Evolutionary conservation across 2,113 vertebrate genomes (phyloP), one percentile per base, ranked within the genome.

Genomic region (Turnix velox): DNA sequence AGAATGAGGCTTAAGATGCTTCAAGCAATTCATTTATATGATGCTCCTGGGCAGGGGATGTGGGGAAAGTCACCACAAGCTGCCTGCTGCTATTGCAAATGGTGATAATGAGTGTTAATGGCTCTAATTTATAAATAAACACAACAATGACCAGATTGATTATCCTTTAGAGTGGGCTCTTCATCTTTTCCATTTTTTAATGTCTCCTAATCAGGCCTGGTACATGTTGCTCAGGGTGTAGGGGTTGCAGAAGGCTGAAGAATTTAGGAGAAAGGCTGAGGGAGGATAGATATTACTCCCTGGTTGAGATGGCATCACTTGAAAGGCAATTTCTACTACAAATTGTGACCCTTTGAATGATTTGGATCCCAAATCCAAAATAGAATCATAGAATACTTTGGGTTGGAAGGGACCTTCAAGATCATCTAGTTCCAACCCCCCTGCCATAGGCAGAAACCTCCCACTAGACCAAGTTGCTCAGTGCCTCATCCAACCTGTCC

Each of bases 221-320:
- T 19, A 0, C 4, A 0, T 14, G 63, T 5, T 33, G 37, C 4
- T 30, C 69, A 37, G 20, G 6, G 45, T 37, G 55, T 18, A 4
- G 77, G 22, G 46, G 0, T 0, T 14, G 48, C 9, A 17, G 69
- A 73, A 20, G 33, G 49, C 62, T 12, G 43, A 6, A 25, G 54
- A 4, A 30, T 16, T 7, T 1, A 3, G 40, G 16, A 58, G 74
- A 30, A 59, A 28, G 13, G 17, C 42, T 31, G 8, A 28, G 65
- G 1, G 18, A 33, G 49, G 28, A 30, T n/a, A 14, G 28, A 31
- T 0, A 1, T 10, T 10, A 0, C 14, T 42, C 67, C 43, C 54
- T 55, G 58, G 7, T 10, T 9, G 24, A 22, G 61, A 46, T 12
- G 35, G 39, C 45, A 18, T 11, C 16, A 1, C 0, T 8, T 45